phyloP scores from a whole-genome alignment of 2,797 vertebrate genomes.

The Hirundo rustica region DNA sequence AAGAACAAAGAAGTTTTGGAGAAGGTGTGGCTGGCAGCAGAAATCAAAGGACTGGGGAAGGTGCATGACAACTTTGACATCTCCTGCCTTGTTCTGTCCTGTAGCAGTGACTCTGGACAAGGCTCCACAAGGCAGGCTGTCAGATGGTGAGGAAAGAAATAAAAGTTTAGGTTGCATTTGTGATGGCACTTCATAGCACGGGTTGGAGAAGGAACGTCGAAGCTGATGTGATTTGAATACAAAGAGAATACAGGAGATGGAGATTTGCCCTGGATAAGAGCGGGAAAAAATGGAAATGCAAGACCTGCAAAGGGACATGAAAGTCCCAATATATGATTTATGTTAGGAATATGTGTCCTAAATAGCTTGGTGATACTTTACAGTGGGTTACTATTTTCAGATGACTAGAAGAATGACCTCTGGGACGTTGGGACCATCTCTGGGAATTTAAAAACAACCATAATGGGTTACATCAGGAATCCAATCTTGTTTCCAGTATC shows the following conservation, averaged over 20 bases:
- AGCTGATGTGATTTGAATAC: not conserved
- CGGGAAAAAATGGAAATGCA: not conserved
- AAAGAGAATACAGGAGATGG: not conserved
- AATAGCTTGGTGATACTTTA: not conserved
- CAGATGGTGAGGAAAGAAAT: not conserved
- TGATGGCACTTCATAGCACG: not conserved
- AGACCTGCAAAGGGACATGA: not conserved
- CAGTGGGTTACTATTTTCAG: slow-evolving; percentile 17
- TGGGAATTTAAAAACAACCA: not conserved
- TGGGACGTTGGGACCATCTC: not conserved
- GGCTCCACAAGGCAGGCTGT: not conserved
- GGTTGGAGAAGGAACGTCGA: not conserved
- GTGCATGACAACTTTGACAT: not conserved
- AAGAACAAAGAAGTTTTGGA: not conserved
- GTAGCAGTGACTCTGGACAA: not conserved
- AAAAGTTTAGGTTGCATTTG: not conserved
- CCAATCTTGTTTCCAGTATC: not conserved
- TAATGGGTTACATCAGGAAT: not conserved
- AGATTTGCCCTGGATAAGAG: not conserved
- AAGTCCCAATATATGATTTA: not conserved
- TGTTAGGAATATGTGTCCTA: not conserved
- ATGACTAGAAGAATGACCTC: slow-evolving; percentile 1
- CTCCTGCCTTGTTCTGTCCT: not conserved
- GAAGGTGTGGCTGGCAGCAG: not conserved
- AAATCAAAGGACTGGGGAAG: not conserved